phyloP scores from a whole-genome alignment of 2,888 invertebrate species.

The Xestoiulus laeticollis region DNA sequence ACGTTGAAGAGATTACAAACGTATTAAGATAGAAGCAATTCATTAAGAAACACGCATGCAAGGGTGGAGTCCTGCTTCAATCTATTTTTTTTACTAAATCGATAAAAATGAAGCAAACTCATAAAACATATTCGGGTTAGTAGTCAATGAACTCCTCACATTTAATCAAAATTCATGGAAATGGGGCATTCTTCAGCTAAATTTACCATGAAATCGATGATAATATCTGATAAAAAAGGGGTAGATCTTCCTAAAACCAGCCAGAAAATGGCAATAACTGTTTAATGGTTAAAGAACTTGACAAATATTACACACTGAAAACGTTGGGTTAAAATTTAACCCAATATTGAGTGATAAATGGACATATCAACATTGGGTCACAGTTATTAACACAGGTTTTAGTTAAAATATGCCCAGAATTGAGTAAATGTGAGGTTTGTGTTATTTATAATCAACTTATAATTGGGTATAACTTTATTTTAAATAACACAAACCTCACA shows the following conservation, averaged over 20 bases:
- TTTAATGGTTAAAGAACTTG: too few species aligned
- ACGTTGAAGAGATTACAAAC: constrained; percentile 45
- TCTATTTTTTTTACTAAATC: not conserved
- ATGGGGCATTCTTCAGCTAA: not conserved
- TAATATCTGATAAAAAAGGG: not conserved
- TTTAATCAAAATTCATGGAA: not conserved
- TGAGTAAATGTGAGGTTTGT: too few species aligned
- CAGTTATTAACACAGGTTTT: too few species aligned
- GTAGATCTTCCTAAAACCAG: not conserved
- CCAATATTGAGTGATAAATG: too few species aligned
- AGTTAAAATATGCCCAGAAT: too few species aligned
- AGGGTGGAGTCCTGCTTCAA: constrained; percentile 35
- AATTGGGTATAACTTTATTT: too few species aligned
- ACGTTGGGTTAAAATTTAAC: too few species aligned
- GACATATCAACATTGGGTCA: too few species aligned
- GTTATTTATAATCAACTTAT: too few species aligned
- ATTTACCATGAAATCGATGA: not conserved
- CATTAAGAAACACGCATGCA: constrained; percentile 23
- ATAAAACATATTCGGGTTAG: not conserved
- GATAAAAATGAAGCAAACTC: constrained; percentile 9
- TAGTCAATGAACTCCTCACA: constrained; percentile 32
- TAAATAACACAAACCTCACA: too few species aligned
- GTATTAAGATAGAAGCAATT: constrained; percentile 46
- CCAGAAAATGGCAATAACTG: not conserved
- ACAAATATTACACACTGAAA: too few species aligned